Conservation (phyloP, 92 coral and sea anemone species). For the Epizoanthus illoricatus region DNA sequence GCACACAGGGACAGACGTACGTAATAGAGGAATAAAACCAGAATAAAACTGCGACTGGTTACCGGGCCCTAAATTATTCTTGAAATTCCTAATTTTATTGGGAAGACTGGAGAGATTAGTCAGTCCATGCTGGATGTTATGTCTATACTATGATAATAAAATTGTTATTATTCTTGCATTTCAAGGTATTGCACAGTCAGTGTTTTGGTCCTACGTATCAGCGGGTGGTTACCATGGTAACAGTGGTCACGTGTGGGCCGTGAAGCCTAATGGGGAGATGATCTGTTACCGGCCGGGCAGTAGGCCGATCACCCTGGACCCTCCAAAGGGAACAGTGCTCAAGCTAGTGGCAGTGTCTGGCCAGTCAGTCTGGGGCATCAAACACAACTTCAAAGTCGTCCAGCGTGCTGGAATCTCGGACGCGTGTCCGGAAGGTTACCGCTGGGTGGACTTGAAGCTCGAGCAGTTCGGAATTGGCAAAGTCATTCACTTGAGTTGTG, state of each 20-base stretch:
- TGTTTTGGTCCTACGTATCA: slow-evolving; percentile 87
- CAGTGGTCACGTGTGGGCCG: slow-evolving; percentile 79
- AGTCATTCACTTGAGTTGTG: slow-evolving; percentile 89
- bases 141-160: too few species aligned
- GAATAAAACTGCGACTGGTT: too few species aligned
- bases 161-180: not conserved
- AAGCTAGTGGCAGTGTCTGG: slow-evolving; percentile 83
- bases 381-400: slow-evolving; percentile 71
- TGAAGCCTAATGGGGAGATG: slow-evolving; percentile 95
- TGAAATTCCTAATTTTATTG: too few species aligned
- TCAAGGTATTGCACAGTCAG: slow-evolving; percentile 85
- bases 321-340: slow-evolving; percentile 60
- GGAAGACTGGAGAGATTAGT: too few species aligned
- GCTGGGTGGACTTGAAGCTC: slow-evolving; percentile 73
- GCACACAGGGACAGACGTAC: too few species aligned
- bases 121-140: too few species aligned
- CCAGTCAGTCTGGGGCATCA: slow-evolving; percentile 81
- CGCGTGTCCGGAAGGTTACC: slow-evolving; percentile 84
- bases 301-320: slow-evolving; percentile 66
- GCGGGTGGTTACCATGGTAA: slow-evolving; percentile 62
- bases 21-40: too few species aligned
- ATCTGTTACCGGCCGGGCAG: slow-evolving; percentile 82
- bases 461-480: slow-evolving; percentile 67
- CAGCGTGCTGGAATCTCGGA: slow-evolving; percentile 81
- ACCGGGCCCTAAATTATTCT: too few species aligned